Evolutionary conservation across 1,140 invertebrate genomes (phyloP).

Genomic region (Macrocentrus cingulum): DNA sequence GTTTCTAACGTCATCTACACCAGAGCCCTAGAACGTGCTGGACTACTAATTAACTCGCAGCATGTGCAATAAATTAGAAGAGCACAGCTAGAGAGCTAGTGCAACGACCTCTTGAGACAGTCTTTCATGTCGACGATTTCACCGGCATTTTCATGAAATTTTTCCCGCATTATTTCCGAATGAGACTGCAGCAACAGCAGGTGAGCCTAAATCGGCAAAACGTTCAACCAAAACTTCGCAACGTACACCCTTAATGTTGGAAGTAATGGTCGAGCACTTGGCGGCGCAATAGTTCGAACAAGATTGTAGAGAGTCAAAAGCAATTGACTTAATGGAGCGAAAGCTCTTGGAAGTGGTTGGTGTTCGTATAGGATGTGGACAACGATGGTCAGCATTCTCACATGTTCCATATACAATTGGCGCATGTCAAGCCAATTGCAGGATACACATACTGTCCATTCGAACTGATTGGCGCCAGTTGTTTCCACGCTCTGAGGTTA

Average conservation of each 20-base stretch:
- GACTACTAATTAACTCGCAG: slow-evolving; percentile 27
- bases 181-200: too few relatives aligned
- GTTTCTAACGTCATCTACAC: slow-evolving; percentile 16
- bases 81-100: not conserved
- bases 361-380: too few relatives aligned
- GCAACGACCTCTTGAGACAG: not conserved
- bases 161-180: too few relatives aligned
- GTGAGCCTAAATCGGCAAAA: too few relatives aligned
- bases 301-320: too few relatives aligned
- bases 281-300: too few relatives aligned
- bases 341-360: not conserved
- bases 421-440: slow-evolving; percentile 22
- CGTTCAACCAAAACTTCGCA: too few relatives aligned
- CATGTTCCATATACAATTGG: not conserved
- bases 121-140: not conserved
- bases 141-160: too few relatives aligned
- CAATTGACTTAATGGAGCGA: not conserved
- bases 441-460: slow-evolving; percentile 19
- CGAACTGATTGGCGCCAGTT: slow-evolving; percentile 29
- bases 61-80: slow-evolving; percentile 26
- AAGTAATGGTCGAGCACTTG: too few relatives aligned
- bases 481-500: slow-evolving; percentile 27
- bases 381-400: not conserved
- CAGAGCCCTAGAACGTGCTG: slow-evolving; percentile 2
- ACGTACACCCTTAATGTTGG: too few relatives aligned